Conservation (phyloP, 2,113 vertebrate species). For the Gambusia affinis region DNA sequence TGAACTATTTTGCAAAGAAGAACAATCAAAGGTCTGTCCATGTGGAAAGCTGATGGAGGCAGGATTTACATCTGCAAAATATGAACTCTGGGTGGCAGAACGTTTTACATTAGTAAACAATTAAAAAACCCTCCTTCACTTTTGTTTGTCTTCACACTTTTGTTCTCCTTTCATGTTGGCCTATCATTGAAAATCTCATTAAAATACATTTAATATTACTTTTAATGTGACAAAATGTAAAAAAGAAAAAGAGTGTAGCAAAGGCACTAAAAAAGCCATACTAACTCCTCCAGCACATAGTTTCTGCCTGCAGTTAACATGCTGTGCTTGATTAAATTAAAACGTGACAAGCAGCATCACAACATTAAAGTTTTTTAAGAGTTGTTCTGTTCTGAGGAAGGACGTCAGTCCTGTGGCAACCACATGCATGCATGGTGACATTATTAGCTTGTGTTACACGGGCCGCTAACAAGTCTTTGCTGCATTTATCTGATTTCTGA, state of each 20-base stretch:
- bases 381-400: conserved; percentile 17
- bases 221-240: not conserved
- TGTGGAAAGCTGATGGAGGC: no score
- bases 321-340: not conserved
- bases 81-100: no score
- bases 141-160: not conserved
- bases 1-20: no score
- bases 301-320: not conserved
- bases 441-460: conserved; percentile 1
- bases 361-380: not conserved
- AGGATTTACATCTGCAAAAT: no score
- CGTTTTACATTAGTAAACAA: no score
- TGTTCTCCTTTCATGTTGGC: not conserved
- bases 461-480: conserved; percentile 16
- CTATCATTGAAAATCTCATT: not conserved
- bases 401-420: conserved; percentile 34
- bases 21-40: no score
- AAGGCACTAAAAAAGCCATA: not conserved
- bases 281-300: not conserved
- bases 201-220: not conserved
- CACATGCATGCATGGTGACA: conserved; percentile 39
- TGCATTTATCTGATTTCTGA: not conserved
- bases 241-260: not conserved
- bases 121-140: not conserved
- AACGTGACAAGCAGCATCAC: conserved; percentile 25